Conservation (phyloP, 92 coral and sea anemone species). For the Epizoanthus ramosus region DNA sequence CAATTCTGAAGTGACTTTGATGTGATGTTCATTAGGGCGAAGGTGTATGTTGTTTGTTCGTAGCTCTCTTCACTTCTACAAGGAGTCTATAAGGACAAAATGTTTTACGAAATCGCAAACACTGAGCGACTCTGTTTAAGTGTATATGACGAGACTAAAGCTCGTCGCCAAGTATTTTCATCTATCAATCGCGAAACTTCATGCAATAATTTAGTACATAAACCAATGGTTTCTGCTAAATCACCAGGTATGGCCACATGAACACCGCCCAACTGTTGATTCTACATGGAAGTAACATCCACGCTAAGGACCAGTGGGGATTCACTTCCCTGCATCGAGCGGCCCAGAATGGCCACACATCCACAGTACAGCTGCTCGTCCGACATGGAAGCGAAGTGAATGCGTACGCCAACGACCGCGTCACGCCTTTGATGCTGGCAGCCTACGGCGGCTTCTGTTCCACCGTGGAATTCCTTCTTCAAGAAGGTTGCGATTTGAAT, state of each 20-base stretch:
- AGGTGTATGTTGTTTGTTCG: too few relatives aligned
- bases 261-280: slow-evolving; percentile 63
- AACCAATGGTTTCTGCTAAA: too few relatives aligned
- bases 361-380: slow-evolving; percentile 38
- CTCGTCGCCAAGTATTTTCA: too few relatives aligned
- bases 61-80: too few relatives aligned
- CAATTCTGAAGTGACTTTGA: too few relatives aligned
- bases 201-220: too few relatives aligned
- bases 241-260: slow-evolving; percentile 51
- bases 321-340: slow-evolving; percentile 79
- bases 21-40: too few relatives aligned
- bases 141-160: too few relatives aligned
- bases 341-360: slow-evolving; percentile 71
- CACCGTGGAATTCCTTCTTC: slow-evolving; percentile 46
- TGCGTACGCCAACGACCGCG: slow-evolving; percentile 42
- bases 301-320: slow-evolving; percentile 64
- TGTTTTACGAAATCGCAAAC: too few relatives aligned
- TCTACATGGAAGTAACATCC: slow-evolving; percentile 50
- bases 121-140: too few relatives aligned
- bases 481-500: slow-evolving; percentile 44
- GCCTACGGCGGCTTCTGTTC: slow-evolving; percentile 52
- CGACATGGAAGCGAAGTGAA: slow-evolving; percentile 47
- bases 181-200: too few relatives aligned
- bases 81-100: too few relatives aligned
- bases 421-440: slow-evolving; percentile 58